Conservation (phyloP, 23 tunicate species). For the Trididemnum clinides region DNA sequence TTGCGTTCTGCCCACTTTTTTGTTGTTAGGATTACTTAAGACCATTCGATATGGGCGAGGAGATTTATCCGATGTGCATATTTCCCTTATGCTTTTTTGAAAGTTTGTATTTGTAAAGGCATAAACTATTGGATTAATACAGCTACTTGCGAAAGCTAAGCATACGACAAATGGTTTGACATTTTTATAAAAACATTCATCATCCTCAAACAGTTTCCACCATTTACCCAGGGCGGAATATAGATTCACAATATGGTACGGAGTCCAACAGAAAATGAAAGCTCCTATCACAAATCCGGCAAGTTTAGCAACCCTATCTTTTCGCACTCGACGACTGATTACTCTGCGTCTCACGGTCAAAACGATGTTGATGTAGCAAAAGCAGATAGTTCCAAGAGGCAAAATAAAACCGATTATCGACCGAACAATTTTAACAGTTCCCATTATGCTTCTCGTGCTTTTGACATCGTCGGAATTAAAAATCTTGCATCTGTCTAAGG, state of each 20-base stretch:
- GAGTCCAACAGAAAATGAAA: slow-evolving; percentile 84
- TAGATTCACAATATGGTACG: slow-evolving; percentile 46
- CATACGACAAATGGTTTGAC: slow-evolving; percentile 64
- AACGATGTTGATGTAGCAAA: slow-evolving; percentile 69
- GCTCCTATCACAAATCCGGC: slow-evolving; percentile 74
- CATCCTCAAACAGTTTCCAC: slow-evolving; percentile 56
- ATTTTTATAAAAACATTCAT: slow-evolving; percentile 32
- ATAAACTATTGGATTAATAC: slow-evolving; percentile 82
- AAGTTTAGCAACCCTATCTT: slow-evolving; percentile 75
- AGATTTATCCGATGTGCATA: slow-evolving; percentile 51
- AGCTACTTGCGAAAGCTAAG: slow-evolving; percentile 87
- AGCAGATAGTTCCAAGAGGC: slow-evolving; percentile 65
- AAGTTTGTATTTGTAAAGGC: slow-evolving; percentile 88
- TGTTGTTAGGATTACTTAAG: slow-evolving; percentile 11
- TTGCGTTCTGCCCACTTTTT: not conserved
- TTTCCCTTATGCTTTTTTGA: slow-evolving; percentile 71
- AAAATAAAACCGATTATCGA: slow-evolving; percentile 60
- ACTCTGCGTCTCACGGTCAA: slow-evolving; percentile 59
- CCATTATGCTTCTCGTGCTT: slow-evolving; percentile 46
- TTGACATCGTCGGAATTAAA: slow-evolving; percentile 41
- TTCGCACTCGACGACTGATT: slow-evolving; percentile 64
- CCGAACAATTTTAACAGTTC: slow-evolving; percentile 31
- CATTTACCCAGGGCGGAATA: slow-evolving; percentile 75
- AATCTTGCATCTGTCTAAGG: slow-evolving; percentile 40
- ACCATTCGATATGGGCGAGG: slow-evolving; percentile 72